These are phyloP conservation scores for Ethmia dodecea DNA, from an alignment of 2,888 invertebrate species.

Conservation along the genomic window DNA sequence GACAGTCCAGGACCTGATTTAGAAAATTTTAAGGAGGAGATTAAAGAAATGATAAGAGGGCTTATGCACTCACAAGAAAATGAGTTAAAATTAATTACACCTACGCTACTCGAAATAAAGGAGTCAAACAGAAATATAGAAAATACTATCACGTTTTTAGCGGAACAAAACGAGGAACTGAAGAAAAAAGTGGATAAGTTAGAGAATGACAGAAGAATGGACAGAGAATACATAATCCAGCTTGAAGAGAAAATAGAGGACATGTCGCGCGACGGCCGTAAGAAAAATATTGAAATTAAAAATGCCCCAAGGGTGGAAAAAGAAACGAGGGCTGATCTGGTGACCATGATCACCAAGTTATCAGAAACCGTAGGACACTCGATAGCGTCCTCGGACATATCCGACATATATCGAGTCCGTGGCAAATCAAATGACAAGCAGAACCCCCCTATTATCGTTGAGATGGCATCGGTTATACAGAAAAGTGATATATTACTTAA, in stretches of 20 bases:
- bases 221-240: conserved; percentile 7
- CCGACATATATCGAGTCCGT: conserved; percentile 7
- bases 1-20: no score
- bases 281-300: conserved; percentile 12
- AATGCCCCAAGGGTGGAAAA: conserved; percentile 5
- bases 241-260: conserved; percentile 13
- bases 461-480: conserved; percentile 7
- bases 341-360: conserved; percentile 5
- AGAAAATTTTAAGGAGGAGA: conserved; percentile 1
- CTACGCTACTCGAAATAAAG: background rate
- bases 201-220: conserved; percentile 5
- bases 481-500: conserved; percentile 9
- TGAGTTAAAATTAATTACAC: conserved; percentile 1
- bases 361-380: conserved; percentile 6
- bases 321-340: conserved; percentile 7
- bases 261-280: conserved; percentile 6
- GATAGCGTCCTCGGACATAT: conserved; percentile 2
- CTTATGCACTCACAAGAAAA: background rate
- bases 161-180: conserved; percentile 13
- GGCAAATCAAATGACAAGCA: background rate
- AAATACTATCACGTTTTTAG: conserved; percentile 5
- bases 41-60: conserved; percentile 1
- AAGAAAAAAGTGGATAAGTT: conserved; percentile 6
- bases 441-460: conserved; percentile 5
- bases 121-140: conserved; percentile 10